Conservation (phyloP, 1,140 invertebrate genomes). For the Pseudobourletiella spinata region DNA sequence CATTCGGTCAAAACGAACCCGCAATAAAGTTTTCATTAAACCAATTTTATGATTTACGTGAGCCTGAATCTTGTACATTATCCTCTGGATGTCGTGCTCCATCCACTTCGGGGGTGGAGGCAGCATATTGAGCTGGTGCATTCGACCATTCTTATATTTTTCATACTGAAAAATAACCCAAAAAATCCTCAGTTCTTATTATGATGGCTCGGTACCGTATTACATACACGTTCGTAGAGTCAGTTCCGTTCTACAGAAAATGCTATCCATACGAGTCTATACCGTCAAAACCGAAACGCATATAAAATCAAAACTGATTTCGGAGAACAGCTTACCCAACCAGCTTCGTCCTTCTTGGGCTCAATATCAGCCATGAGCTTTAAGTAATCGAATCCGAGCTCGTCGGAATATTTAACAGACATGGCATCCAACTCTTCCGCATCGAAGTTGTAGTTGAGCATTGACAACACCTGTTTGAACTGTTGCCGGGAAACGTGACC, state of each 20-base stretch:
- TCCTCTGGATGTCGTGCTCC: constrained; percentile 32
- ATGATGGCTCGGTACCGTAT: too few relatives aligned
- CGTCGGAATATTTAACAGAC: constrained; percentile 54
- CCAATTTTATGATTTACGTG: constrained; percentile 22
- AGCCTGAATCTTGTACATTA: constrained; percentile 35
- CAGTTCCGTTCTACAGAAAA: too few relatives aligned
- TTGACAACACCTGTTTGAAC: constrained; percentile 54
- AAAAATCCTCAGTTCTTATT: background rate
- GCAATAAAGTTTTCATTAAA: too few relatives aligned
- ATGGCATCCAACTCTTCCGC: constrained; percentile 55
- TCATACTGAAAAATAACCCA: too few relatives aligned
- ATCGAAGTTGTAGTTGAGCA: constrained; percentile 52
- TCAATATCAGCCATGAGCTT: constrained; percentile 54
- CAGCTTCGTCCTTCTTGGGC: constrained; percentile 29
- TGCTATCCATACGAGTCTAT: too few relatives aligned
- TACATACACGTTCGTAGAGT: too few relatives aligned
- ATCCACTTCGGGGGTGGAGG: constrained; percentile 29
- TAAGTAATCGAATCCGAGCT: constrained; percentile 58
- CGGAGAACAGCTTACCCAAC: constrained; percentile 30
- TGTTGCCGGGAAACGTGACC: constrained; percentile 58
- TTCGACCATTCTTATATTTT: constrained; percentile 29
- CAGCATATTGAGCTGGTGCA: constrained; percentile 26
- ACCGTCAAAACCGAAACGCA: background rate
- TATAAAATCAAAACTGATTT: too few relatives aligned
- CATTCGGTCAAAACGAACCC: constrained; percentile 7